These are phyloP conservation scores for Bos javanicus DNA, from an alignment of 2,113 vertebrate genomes.

Conservation along the genomic window DNA sequence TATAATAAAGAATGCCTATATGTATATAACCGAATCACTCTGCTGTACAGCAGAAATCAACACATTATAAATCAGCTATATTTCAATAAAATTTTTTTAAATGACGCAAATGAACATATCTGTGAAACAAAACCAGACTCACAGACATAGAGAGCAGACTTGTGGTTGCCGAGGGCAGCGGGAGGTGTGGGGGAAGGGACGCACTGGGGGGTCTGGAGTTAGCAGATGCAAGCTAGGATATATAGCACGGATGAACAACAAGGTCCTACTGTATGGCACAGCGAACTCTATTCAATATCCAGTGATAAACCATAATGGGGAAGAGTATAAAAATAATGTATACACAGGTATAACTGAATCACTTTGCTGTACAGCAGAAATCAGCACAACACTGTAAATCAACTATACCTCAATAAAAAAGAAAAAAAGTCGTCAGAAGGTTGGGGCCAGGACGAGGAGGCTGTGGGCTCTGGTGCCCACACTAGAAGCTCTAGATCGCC, in stretches of 20 bases:
- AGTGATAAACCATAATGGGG: not conserved
- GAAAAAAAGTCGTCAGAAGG: not conserved
- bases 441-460: not conserved
- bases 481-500: not conserved
- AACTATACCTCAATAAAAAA: not conserved
- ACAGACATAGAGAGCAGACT: not conserved
- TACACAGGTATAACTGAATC: not conserved
- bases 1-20: not conserved
- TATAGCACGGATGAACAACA: not conserved
- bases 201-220: not conserved
- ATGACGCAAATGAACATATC: not conserved
- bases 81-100: not conserved
- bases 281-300: not conserved
- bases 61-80: not conserved
- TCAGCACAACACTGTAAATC: not conserved
- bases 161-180: accelerated
- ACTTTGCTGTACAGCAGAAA: not conserved
- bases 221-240: not conserved
- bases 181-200: not conserved
- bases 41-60: not conserved
- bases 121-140: not conserved
- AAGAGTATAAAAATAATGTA: not conserved
- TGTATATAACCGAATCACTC: not conserved
- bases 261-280: not conserved
- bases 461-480: not conserved